Evolutionary conservation across 2,113 vertebrate species (phyloP).

Genomic region (Nesoenas mayeri): DNA sequence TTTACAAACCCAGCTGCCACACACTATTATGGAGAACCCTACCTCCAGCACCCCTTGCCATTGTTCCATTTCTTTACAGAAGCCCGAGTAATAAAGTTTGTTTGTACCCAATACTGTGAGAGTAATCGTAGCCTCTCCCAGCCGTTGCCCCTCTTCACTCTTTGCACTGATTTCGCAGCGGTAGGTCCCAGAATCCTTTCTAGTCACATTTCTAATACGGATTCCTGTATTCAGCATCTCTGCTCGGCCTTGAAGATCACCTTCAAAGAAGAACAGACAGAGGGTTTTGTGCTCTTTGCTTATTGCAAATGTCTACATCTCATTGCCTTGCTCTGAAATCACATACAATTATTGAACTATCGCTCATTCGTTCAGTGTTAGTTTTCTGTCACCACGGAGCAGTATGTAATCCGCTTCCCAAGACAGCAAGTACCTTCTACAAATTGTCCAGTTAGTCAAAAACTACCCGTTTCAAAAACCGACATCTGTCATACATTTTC

Average conservation of each 20-base stretch:
- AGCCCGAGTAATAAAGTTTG: not conserved
- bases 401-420: not conserved
- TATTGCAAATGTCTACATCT: not conserved
- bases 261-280: slow-evolving; percentile 68
- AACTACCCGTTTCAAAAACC: not conserved
- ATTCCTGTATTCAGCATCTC: slow-evolving; percentile 87
- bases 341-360: not conserved
- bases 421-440: not conserved
- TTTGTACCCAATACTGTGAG: slow-evolving; percentile 88
- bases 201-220: slow-evolving; percentile 83
- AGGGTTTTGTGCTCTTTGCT: not conserved
- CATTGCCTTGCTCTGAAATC: not conserved
- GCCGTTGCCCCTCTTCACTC: slow-evolving; percentile 72
- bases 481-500: not conserved
- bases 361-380: not conserved
- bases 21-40: not conserved
- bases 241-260: slow-evolving; percentile 82
- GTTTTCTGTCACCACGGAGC: not conserved
- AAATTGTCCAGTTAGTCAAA: not conserved
- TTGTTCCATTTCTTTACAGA: not conserved
- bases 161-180: slow-evolving; percentile 92
- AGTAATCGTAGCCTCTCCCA: slow-evolving; percentile 86
- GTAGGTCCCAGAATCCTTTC: slow-evolving; percentile 89
- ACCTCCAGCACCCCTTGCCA: not conserved
- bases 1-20: not conserved